Conservation (phyloP, 2,113 vertebrate species). For the Pygoscelis antarcticus region DNA sequence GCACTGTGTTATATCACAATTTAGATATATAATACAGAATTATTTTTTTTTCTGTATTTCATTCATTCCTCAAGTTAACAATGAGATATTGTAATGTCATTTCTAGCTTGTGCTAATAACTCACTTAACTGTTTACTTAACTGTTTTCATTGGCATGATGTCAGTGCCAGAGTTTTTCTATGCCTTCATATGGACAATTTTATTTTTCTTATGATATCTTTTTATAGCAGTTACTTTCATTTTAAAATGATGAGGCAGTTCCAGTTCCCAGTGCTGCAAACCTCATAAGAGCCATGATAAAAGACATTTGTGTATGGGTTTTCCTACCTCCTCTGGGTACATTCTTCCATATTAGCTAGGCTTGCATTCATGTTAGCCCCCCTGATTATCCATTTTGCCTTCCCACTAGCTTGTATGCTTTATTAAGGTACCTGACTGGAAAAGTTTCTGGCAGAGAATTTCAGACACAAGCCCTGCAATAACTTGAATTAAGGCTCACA, state of each 20-base stretch:
- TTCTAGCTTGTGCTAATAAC: not conserved
- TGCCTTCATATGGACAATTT: not conserved
- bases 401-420: not conserved
- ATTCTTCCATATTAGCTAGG: not conserved
- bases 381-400: not conserved
- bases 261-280: not conserved
- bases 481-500: not conserved
- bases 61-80: not conserved
- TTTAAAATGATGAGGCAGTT: not conserved
- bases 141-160: not conserved
- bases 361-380: not conserved
- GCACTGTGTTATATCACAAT: not conserved
- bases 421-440: not conserved
- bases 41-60: not conserved
- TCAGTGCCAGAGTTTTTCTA: not conserved
- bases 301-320: not conserved
- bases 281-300: not conserved
- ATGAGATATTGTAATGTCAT: not conserved
- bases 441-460: not conserved
- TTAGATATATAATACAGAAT: not conserved
- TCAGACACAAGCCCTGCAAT: not conserved
- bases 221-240: not conserved
- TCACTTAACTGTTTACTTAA: not conserved
- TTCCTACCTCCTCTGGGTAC: not conserved
- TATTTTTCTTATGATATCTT: not conserved